Evolutionary conservation across 2,888 invertebrate genomes (phyloP).

Genomic region (Drosophila phalerata): DNA sequence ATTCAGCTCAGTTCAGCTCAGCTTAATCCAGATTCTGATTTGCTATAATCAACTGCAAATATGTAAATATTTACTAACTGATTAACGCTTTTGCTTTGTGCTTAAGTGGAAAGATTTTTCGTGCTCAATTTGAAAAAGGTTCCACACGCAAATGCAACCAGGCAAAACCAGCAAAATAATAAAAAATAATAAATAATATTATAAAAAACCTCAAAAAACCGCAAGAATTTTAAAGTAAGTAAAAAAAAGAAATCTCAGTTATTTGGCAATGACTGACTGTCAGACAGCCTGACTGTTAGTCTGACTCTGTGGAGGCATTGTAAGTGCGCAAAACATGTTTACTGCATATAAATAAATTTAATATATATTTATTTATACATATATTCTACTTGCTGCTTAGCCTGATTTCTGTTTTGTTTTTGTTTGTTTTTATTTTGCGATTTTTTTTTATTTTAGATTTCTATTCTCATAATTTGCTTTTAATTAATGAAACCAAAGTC

Average conservation of each 20-base stretch:
- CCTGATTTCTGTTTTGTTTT: constrained; percentile 26
- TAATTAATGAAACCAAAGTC: constrained; percentile 31
- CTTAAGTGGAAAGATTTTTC: constrained; percentile 57
- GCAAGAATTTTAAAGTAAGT: constrained; percentile 46
- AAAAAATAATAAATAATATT: constrained; percentile 12
- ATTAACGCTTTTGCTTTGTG: constrained; percentile 53
- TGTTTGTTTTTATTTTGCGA: neutral
- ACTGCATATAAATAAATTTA: constrained; percentile 33
- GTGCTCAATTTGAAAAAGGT: constrained; percentile 37
- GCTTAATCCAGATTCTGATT: constrained; percentile 15
- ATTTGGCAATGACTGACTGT: constrained; percentile 71
- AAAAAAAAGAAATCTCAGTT: constrained; percentile 46
- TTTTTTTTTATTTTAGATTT: constrained; percentile 3
- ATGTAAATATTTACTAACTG: constrained; percentile 68
- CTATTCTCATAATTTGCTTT: constrained; percentile 26
- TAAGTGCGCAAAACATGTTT: constrained; percentile 70
- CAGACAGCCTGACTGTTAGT: constrained; percentile 1
- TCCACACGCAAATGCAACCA: constrained; percentile 57
- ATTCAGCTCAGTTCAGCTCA: constrained; percentile 6
- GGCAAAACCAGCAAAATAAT: constrained; percentile 16
- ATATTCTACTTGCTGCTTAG: constrained; percentile 35
- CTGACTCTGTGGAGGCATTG: constrained; percentile 37
- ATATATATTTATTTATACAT: constrained; percentile 44
- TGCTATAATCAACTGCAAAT: constrained; percentile 44
- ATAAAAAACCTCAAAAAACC: constrained; percentile 30